Percentiles rank a stretch among this genome's conserved stretches.
phyloP scores from a whole-genome alignment of 2,888 invertebrate genomes.

The Ditula angustiorana region DNA sequence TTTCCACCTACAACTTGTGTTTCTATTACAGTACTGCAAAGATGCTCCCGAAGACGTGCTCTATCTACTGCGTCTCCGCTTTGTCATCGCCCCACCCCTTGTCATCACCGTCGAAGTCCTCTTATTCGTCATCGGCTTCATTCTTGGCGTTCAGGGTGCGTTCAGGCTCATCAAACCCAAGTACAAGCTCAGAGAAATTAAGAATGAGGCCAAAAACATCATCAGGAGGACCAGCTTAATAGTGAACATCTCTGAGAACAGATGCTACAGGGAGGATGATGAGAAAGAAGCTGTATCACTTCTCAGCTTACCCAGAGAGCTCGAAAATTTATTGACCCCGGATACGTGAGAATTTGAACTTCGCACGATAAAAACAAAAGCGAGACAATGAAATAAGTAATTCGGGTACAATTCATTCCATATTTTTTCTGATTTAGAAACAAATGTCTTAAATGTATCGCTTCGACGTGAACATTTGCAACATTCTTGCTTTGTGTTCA shows the following conservation, averaged over 20 bases:
- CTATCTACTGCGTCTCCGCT: conserved; percentile 74
- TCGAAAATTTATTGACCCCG: conserved; percentile 57
- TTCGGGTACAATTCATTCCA: not conserved
- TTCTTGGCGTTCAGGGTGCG: conserved; percentile 71
- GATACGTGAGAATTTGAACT: conserved; percentile 42
- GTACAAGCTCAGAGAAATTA: conserved; percentile 60
- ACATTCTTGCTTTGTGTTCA: not conserved
- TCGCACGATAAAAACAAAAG: not conserved
- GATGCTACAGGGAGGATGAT: conserved; percentile 61
- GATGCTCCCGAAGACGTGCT: conserved; percentile 72
- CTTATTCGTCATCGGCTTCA: conserved; percentile 74
- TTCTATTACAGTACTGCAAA: conserved; percentile 65
- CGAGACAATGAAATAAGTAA: not conserved
- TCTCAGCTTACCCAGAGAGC: conserved; percentile 61
- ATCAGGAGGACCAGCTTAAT: conserved; percentile 59
- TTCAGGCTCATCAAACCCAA: conserved; percentile 66
- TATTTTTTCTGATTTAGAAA: not conserved
- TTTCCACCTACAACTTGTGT: not conserved
- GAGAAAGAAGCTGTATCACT: conserved; percentile 70
- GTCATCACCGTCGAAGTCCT: conserved; percentile 76
- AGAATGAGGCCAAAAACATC: conserved; percentile 46
- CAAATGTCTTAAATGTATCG: too few species aligned
- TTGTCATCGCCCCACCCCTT: conserved; percentile 80
- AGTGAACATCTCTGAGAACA: conserved; percentile 60
- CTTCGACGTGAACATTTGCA: too few species aligned